Percentiles rank a stretch among this genome's conserved stretches.
phyloP scores from a whole-genome alignment of 2,113 vertebrate genomes.

The Falco punctatus region DNA sequence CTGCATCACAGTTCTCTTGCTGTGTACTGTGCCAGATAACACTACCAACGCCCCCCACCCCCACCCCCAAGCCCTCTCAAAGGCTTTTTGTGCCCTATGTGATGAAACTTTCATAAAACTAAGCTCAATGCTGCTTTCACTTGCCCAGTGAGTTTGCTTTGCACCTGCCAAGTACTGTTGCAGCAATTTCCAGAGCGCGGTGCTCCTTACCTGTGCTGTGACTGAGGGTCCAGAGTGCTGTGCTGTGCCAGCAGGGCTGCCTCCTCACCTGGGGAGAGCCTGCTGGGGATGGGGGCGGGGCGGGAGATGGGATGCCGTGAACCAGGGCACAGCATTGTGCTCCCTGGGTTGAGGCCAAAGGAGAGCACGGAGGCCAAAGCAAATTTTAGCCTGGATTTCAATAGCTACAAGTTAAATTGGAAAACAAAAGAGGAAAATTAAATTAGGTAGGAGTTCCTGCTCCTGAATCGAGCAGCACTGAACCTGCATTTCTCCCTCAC shows the following conservation, averaged over 20 bases:
- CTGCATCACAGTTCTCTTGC: background rate
- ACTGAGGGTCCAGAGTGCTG: background rate
- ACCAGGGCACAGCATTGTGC: background rate
- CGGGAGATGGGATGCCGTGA: background rate
- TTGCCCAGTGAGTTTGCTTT: background rate
- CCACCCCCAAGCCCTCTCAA: background rate
- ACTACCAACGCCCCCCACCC: background rate
- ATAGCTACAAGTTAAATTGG: background rate
- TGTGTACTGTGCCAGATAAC: background rate
- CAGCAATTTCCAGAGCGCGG: background rate
- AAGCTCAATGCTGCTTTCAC: fast-evolving
- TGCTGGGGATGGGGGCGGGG: background rate
- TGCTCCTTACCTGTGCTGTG: background rate
- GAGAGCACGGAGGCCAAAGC: background rate
- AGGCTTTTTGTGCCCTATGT: background rate
- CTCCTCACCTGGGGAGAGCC: background rate
- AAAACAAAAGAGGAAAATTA: slow-evolving; percentile 30
- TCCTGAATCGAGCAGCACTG: slow-evolving; percentile 14
- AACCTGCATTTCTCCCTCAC: background rate
- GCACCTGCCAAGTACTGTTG: background rate
- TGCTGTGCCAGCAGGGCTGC: background rate
- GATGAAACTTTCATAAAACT: background rate
- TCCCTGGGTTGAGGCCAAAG: background rate
- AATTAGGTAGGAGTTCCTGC: background rate
- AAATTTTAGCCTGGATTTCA: background rate